Evolutionary conservation across 1,140 invertebrate species (phyloP).

Genomic region (Saccostrea echinata): DNA sequence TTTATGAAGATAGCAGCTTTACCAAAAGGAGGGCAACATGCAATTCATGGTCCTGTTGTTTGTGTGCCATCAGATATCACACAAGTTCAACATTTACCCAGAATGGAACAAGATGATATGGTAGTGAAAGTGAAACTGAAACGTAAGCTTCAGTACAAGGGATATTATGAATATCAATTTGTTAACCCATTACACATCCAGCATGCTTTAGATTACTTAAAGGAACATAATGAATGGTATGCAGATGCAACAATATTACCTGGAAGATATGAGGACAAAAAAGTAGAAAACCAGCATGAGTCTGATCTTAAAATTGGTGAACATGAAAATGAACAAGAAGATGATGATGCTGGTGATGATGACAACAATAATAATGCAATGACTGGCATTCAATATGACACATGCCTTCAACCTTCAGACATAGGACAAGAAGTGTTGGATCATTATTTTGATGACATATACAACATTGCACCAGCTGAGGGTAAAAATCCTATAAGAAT

Average conservation of each 20-base stretch:
- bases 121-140: conserved; percentile 50
- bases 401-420: too few relatives aligned
- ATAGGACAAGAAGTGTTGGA: too few relatives aligned
- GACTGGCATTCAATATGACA: conserved; percentile 44
- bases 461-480: too few relatives aligned
- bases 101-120: conserved; percentile 35
- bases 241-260: background rate
- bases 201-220: conserved; percentile 43
- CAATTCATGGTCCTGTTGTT: conserved; percentile 43
- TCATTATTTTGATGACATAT: too few relatives aligned
- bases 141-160: conserved; percentile 47
- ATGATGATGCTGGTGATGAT: conserved; percentile 48
- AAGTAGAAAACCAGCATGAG: background rate
- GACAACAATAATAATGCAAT: conserved; percentile 47
- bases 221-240: too few relatives aligned
- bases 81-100: conserved; percentile 33
- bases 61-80: too few relatives aligned
- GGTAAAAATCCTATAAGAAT: too few relatives aligned
- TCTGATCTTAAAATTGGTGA: conserved; percentile 42
- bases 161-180: too few relatives aligned
- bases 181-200: conserved; percentile 47
- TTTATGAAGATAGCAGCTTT: conserved; percentile 40
- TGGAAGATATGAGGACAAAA: conserved; percentile 10
- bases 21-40: too few relatives aligned
- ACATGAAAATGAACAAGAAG: conserved; percentile 56